Percentiles rank a stretch among this genome's conserved stretches.
Conservation (phyloP, 92 coral and sea anemone species). For the Actinostola sp. region DNA sequence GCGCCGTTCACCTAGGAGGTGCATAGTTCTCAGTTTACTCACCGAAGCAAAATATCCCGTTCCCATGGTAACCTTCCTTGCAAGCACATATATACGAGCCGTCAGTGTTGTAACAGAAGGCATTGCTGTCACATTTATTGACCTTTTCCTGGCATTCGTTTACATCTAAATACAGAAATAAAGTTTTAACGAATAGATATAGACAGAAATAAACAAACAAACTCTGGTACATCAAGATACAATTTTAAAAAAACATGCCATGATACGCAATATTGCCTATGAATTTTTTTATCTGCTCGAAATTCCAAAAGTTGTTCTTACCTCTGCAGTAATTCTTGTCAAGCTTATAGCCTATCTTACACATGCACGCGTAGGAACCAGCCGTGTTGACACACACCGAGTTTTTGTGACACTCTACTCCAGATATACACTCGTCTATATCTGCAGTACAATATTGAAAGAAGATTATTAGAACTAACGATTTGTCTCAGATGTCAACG, state of each 20-base stretch:
- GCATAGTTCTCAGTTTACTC: background rate
- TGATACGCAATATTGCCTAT: no score
- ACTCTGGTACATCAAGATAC: no score
- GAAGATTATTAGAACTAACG: no score
- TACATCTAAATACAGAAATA: constrained; percentile 31
- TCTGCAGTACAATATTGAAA: no score
- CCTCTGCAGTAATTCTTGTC: constrained; percentile 30
- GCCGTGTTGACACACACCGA: constrained; percentile 51
- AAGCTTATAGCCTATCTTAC: constrained; percentile 45
- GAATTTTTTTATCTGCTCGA: no score
- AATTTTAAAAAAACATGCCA: no score
- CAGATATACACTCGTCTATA: constrained; percentile 55
- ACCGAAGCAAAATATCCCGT: constrained; percentile 29
- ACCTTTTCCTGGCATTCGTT: constrained; percentile 57
- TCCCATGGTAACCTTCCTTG: constrained; percentile 46
- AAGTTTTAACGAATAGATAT: no score
- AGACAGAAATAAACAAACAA: no score
- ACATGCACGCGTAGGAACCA: constrained; percentile 65
- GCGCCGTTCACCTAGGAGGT: background rate
- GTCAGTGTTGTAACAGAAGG: constrained; percentile 52
- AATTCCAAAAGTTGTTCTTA: constrained; percentile 10
- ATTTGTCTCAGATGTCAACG: no score
- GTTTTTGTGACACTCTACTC: constrained; percentile 28
- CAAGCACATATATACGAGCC: constrained; percentile 71
- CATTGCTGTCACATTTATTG: constrained; percentile 25